Evolutionary conservation across 2,113 vertebrate species (phyloP).

Genomic region (Pedionomus torquatus): DNA sequence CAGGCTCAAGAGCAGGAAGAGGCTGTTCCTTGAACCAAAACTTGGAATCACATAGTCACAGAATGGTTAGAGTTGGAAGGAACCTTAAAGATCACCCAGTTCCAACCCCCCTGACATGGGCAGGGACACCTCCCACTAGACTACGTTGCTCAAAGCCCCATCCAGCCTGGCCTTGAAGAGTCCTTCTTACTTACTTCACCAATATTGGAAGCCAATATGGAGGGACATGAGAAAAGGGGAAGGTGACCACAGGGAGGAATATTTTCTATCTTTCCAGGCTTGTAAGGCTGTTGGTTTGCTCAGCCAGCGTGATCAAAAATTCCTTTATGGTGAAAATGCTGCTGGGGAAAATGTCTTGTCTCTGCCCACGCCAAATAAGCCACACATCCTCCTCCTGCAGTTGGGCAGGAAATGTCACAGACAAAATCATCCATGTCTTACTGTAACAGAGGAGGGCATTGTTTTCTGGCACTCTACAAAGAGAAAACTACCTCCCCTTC

Average conservation of each 20-base stretch:
- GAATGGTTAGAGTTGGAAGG: no score
- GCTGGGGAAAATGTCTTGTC: background rate
- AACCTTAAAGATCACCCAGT: no score
- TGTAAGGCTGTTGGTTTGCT: background rate
- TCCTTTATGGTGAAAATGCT: background rate
- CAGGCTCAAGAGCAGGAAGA: background rate
- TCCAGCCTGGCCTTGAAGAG: background rate
- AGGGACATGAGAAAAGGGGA: background rate
- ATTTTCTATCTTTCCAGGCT: background rate
- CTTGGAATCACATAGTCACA: background rate
- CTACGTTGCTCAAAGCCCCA: no score
- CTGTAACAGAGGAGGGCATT: background rate
- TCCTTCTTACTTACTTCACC: background rate
- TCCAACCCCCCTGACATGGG: no score
- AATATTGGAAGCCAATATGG: background rate
- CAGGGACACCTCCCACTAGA: no score
- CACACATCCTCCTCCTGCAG: background rate
- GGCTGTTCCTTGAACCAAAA: background rate
- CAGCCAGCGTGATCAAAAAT: accelerated
- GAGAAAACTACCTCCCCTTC: background rate
- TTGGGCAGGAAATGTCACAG: background rate
- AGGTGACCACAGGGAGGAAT: background rate
- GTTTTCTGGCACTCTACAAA: background rate
- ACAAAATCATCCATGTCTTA: background rate
- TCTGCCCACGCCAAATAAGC: background rate